Evolutionary conservation across 2,888 invertebrate species (phyloP), one percentile per base, ranked within the genome.

Genomic region (Pseudeuparius sepicola): DNA sequence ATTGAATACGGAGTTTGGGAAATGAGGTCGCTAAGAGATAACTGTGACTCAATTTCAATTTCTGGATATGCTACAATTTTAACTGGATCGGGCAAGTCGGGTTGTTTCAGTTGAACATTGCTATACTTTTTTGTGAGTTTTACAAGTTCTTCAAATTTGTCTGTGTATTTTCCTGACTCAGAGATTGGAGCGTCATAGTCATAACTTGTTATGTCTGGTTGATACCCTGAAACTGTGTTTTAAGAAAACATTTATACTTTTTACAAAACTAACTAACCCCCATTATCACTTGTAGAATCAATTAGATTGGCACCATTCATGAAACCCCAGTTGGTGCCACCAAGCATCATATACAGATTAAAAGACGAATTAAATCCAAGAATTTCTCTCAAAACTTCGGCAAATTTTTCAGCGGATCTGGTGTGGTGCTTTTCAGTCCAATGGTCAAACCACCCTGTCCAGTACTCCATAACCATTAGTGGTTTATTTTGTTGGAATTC

Each of bases 271-370:
- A 14, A 26, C 13, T 17, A 31, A 42, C 41, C 34, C 33, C 35
- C 34, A 14, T 45, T 34, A 36, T 32, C 26, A 30, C 28, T 18
- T 11, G 13, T 31, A 11, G 24, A 32, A 12, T 30, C 36, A 33
- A 26, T 30, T 33, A 39, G 32, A 34, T 50, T 55, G 23, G 44
- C 54, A 4, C 58, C 58, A 38, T 56, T 59, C 34, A 53, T 40
- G 31, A 79, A 87, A 36, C 77, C 86, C 55, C 82, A 86, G 54
- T 85, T 90, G 1, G 85, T 85, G 31, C 93, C 92, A n/a, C 93
- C 93, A 52, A 78, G 81, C 61, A 89, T 90, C 83, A 93, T 87
- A 55, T 92, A 94, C 49, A 92, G 73, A 54, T 89, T 93, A 20
- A 92, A 75, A 31, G 79, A 56, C 9, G 55, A 46, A 2, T 54